Base-by-base conservation (phyloP, 2,113 vertebrate species). In the Sebastes schlegelii region DNA sequence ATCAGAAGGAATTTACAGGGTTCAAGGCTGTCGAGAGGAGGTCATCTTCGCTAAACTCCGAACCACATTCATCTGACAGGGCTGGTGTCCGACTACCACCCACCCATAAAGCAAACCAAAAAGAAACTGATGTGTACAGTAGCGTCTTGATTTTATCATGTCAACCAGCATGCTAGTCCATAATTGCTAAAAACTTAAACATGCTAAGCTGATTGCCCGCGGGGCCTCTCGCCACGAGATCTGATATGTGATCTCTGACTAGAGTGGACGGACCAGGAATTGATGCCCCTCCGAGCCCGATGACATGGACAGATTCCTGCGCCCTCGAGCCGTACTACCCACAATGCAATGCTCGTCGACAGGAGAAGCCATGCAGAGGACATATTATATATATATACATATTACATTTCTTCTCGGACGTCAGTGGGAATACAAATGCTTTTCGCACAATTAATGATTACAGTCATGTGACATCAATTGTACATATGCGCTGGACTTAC, bases 181-280 rank as follows among this genome's bases (percentile, higher is more conserved):
- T 93, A 95, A 95, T 95, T 95, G 94, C 93, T 91, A 92, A 94
- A 95, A 95, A 95, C 88, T 92, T 95, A 95, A 95, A 94, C 94
- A 95, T 93, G 91, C 90, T 90, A 91, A 93, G 91, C 82, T 70
- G 77, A 70, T 82, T 63, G 88, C 93, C 95, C 58, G 61, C 21
- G 3, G 93, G 34, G 91, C 84, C 61, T 81, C 76, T 67, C 17
- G 8, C 72, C 80, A 58, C 49, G 16, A 89, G 90, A 91, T 79
- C 80, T 93, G 91, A 93, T 87, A 93, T 89, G 90, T 91, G 91
- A 92, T 94, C 88, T 81, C 90, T 84, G 89, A 92, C 91, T 91
- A 91, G 90, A 94, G 93, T 86, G 94, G 92, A 94, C 88, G 88
- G 87, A 93, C 86, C 90, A 84, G 88, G 87, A 95, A 94, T 92